Evolutionary conservation across 2,797 vertebrate genomes (phyloP).

Genomic region (Sciurus vulgaris): DNA sequence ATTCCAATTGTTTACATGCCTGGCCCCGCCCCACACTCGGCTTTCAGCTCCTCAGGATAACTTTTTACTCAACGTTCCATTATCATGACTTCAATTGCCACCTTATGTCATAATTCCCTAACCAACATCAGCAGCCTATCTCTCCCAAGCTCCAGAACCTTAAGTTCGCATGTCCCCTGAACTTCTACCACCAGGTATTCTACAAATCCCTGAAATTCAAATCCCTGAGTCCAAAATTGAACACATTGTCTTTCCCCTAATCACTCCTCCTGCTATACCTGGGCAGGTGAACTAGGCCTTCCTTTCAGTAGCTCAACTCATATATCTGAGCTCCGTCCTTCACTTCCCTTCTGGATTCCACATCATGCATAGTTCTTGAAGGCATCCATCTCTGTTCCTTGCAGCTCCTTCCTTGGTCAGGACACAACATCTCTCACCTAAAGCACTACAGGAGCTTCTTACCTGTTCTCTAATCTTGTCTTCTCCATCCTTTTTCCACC

Average conservation of each 20-base stretch:
- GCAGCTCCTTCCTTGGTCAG: not conserved
- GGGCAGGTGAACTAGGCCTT: not conserved
- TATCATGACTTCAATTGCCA: not conserved
- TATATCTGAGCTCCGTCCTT: not conserved
- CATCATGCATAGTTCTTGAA: not conserved
- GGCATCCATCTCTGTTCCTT: not conserved
- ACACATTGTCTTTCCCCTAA: not conserved
- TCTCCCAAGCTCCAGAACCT: no score
- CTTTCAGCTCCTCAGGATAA: not conserved
- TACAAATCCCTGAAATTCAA: not conserved
- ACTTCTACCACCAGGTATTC: not conserved
- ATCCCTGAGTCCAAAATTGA: not conserved
- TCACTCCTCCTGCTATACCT: not conserved
- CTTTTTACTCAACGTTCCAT: not conserved
- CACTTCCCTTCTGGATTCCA: not conserved
- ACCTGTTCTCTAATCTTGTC: not conserved
- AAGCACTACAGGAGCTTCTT: not conserved
- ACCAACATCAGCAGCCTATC: not conserved
- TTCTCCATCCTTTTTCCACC: not conserved
- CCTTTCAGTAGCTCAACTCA: not conserved
- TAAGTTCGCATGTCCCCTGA: not conserved
- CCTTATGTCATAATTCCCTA: not conserved
- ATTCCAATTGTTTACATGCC: not conserved
- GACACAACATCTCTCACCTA: not conserved
- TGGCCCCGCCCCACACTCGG: accelerated